Evolutionary conservation across 2,888 invertebrate species (phyloP).

Genomic region (Thymelicus lineola): DNA sequence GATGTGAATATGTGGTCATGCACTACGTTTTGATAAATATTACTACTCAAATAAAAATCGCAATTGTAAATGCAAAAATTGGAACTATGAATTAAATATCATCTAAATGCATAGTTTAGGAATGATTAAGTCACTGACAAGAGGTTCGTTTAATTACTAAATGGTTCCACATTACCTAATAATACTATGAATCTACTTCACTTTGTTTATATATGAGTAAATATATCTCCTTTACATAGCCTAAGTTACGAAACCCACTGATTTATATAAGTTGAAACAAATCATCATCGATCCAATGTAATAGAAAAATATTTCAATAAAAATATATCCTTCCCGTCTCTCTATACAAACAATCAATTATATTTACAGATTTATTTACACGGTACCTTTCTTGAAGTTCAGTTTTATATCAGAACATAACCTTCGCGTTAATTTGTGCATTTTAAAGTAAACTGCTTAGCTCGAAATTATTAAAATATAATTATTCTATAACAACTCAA

Average conservation of each 20-base stretch:
- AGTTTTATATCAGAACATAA: not conserved
- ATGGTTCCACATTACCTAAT: constrained; percentile 63
- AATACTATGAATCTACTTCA: constrained; percentile 9
- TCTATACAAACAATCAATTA: constrained; percentile 71
- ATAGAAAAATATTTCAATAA: constrained; percentile 79
- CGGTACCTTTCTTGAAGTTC: constrained; percentile 5
- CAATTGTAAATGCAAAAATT: constrained; percentile 55
- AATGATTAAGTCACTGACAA: constrained; percentile 1
- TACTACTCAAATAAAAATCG: constrained; percentile 17
- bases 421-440: constrained; percentile 22
- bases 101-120: constrained; percentile 22
- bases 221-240: not conserved
- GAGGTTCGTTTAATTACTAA: constrained; percentile 54
- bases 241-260: not conserved
- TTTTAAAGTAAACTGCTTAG: not conserved
- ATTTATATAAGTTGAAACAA: constrained; percentile 31
- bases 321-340: constrained; percentile 71
- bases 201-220: constrained; percentile 7
- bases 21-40: constrained; percentile 36
- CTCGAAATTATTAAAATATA: not conserved
- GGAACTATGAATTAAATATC: constrained; percentile 53
- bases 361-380: constrained; percentile 76
- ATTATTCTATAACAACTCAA: not conserved
- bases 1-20: constrained; percentile 44
- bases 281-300: constrained; percentile 51